Evolutionary conservation across 1,140 invertebrate species (phyloP).

Genomic region (Drosophila miranda): DNA sequence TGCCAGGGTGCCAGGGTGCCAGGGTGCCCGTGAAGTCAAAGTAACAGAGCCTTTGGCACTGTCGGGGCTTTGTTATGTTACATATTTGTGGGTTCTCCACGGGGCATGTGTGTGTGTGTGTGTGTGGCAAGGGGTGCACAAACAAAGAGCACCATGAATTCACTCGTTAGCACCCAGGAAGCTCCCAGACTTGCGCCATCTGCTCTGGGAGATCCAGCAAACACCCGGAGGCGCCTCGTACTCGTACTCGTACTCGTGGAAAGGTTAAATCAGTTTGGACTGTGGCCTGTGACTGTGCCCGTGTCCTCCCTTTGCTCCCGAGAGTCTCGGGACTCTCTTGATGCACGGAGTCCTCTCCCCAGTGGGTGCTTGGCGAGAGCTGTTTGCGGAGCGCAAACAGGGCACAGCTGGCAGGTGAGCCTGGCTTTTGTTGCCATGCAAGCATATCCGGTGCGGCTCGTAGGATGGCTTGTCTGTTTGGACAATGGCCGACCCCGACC

Average conservation of each 20-base stretch:
- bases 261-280: constrained; percentile 49
- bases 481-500: too few species aligned
- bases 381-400: constrained; percentile 58
- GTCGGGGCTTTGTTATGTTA: constrained; percentile 27
- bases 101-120: constrained; percentile 8
- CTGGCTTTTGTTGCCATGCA: constrained; percentile 37
- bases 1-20: neutral
- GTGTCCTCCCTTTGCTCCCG: constrained; percentile 17
- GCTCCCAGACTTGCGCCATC: neutral
- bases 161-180: constrained; percentile 58
- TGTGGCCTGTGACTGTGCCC: constrained; percentile 14
- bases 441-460: too few species aligned
- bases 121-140: constrained; percentile 14
- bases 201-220: constrained; percentile 32
- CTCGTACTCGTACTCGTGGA: neutral
- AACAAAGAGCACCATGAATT: constrained; percentile 50
- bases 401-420: constrained; percentile 34
- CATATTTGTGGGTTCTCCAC: constrained; percentile 29
- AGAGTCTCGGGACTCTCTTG: constrained; percentile 7
- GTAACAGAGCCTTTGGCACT: constrained; percentile 27
- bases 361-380: constrained; percentile 18
- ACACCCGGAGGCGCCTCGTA: constrained; percentile 15
- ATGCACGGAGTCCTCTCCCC: constrained; percentile 1
- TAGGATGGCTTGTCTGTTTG: too few species aligned
- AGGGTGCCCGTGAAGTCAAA: constrained; percentile 32